Base-by-base conservation (phyloP, 1,140 invertebrate species). In the Hyles euphorbiae region DNA sequence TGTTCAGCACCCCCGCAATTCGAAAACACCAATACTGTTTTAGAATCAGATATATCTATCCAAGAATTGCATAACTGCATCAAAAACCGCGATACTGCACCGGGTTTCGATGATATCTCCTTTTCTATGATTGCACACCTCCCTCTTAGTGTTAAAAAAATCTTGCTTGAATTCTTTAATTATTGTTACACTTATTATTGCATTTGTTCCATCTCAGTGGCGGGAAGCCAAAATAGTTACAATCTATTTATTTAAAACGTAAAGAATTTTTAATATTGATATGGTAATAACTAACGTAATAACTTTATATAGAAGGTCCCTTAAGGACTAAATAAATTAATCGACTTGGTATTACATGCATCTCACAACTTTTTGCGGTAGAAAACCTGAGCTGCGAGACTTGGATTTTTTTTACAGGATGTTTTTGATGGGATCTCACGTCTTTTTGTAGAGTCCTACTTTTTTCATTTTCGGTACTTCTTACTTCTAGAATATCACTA, bases 51-150 rank as follows among this genome's bases (percentile, higher is more conserved):
- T 3, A 67, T 74, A 54, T 49, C 62, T 2, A 49, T 63, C 2
- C 34, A 62, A 5, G 73, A 76, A 53, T 33, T 73, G 2, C 46
- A 66, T 33, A 66, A 61, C 33, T 65, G 58, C 36, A 22, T 72
- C 34, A 76, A 76, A 49, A 57, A 56, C 44, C 73, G 66, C 59
- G 60, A 71, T 45, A 68, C 63, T 34, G 45, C 67, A 4, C 67
- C 74, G 3, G 74, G 74, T 2, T n/a, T 46, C 53, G 74, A 74
- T 52, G 36, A 50, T 3, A 68, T 76, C 7, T 58, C 68, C 1
- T 76, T 70, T 61, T 67, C 64, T 2, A 74, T 76, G 74, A 56
- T 76, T 45, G 52, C 43, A 44, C 56, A 71, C 60, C 43, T 74
- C 34, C 68, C 71, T 1, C 6, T 10, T 10, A 36, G 33, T 9